Percentiles rank a stretch among this genome's conserved stretches.
Evolutionary conservation across 2,888 invertebrate species (phyloP).

Genomic region (Drosophila macrospina): DNA sequence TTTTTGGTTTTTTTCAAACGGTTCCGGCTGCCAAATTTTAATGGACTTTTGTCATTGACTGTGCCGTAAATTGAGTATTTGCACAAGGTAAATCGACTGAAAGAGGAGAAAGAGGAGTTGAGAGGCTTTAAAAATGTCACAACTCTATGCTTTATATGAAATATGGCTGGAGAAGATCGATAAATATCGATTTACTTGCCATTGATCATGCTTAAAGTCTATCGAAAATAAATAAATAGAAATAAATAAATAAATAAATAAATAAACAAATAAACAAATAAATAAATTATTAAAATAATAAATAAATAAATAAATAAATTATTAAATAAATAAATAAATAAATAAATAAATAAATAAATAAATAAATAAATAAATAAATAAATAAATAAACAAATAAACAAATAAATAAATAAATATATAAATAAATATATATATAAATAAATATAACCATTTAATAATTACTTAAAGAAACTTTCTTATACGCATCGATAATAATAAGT

Average conservation of each 20-base stretch:
- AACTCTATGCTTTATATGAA: slow-evolving; percentile 4
- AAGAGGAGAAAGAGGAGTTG: slow-evolving; percentile 16
- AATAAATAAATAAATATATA: too few relatives aligned
- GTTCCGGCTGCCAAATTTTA: slow-evolving; percentile 62
- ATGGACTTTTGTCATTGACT: slow-evolving; percentile 52
- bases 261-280: too few relatives aligned
- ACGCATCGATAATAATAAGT: too few relatives aligned
- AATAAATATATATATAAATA: too few relatives aligned
- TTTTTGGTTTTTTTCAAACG: slow-evolving; percentile 31
- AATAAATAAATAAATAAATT: neutral
- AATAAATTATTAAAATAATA: neutral
- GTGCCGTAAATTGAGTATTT: slow-evolving; percentile 34
- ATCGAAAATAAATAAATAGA: slow-evolving; percentile 1
- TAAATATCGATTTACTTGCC: neutral
- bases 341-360: too few relatives aligned
- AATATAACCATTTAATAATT: too few relatives aligned
- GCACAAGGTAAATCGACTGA: slow-evolving; percentile 20
- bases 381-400: too few relatives aligned
- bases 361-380: too few relatives aligned
- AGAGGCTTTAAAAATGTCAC: slow-evolving; percentile 24
- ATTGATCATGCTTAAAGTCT: neutral
- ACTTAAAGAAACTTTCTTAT: too few relatives aligned
- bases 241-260: neutral
- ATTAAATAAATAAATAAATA: too few relatives aligned
- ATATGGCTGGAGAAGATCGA: slow-evolving; percentile 3